Base-by-base conservation (phyloP, 2,888 invertebrate genomes). In the Andrena bicolor region DNA sequence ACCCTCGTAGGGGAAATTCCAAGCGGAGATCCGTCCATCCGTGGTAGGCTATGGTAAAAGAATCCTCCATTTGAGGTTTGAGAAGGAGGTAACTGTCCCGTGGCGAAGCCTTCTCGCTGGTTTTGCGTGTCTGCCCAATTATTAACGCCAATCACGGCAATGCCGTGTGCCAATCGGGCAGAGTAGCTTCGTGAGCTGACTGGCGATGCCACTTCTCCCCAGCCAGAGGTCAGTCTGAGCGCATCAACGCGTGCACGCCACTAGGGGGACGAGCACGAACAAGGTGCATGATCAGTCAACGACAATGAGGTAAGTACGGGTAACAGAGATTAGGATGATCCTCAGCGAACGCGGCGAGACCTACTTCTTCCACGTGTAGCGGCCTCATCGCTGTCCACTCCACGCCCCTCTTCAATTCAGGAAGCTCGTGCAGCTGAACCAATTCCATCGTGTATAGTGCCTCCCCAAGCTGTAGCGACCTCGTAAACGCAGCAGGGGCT, bases 261-360 rank as follows among this genome's bases (percentile, higher is more conserved):
- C 26, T 49, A 49, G 10, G 28, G 28, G 35, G 60, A 28, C 28
- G 82, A 68, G 83, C 83, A 83, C 58, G 83, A 83, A 61, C 71
- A 75, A 83, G 82, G 82, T 83, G 83, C 83, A 83, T 83, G 83
- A 83, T 82, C 83, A 83, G 83, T 83, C 83, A 82, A 83, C 73
- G 83, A 70, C 82, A 83, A 83, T 82, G 82, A 82, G 82, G 82
- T 82, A 83, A 83, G 82, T 82, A 80, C 72, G 69, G 51, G 68
- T 71, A 82, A 74, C 70, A 49, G 60, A 74, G 82, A 83, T 82
- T 68, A 82, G 80, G 82, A 78, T 73, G 81, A 81, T 81, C 76
- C 81, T 76, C 76, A 76, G 35, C 71, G 58, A 71, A 64, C 68
- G 60, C 30, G 30, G 35, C 77, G 69, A 75, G 80, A 82, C 82